A percentile compares a stretch with the other conserved stretches of the same genome.
These are phyloP conservation scores for Drosophila albomicans DNA, from an alignment of 1,140 invertebrate species.

Conservation along the genomic window DNA sequence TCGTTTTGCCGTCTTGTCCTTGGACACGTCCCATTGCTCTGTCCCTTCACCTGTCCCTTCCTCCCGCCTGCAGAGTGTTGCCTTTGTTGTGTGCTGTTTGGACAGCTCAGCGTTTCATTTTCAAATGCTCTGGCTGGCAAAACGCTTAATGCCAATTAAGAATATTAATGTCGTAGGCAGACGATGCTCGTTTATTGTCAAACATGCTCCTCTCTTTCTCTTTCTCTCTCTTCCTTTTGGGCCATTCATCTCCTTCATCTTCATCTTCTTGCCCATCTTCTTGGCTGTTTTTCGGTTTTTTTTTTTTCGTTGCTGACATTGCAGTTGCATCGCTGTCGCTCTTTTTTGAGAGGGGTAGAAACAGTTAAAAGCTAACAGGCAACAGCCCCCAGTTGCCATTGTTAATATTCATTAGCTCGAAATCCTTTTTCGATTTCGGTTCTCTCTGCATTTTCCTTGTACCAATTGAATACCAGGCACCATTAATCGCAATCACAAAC, in stretches of 20 bases:
- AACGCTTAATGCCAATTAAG: slow-evolving; percentile 78
- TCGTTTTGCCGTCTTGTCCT: slow-evolving; percentile 25
- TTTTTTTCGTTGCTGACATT: slow-evolving; percentile 17
- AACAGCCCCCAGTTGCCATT: slow-evolving; percentile 29
- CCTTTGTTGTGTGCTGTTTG: not conserved
- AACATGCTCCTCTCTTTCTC: not conserved
- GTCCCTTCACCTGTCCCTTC: not conserved
- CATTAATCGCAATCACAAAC: slow-evolving; percentile 76
- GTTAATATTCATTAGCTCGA: slow-evolving; percentile 77
- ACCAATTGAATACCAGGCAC: slow-evolving; percentile 38
- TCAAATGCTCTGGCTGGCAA: slow-evolving; percentile 43
- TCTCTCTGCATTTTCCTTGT: slow-evolving; percentile 7
- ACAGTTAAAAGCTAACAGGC: not conserved
- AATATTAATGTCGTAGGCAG: slow-evolving; percentile 78
- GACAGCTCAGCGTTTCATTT: slow-evolving; percentile 31
- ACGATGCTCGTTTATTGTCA: slow-evolving; percentile 48
- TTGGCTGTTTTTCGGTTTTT: slow-evolving; percentile 12
- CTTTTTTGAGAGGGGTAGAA: not conserved
- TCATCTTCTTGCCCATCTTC: not conserved
- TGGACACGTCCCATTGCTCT: not conserved
- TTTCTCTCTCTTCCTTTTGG: too few species aligned
- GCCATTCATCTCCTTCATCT: not conserved
- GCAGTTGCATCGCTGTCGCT: slow-evolving; percentile 11
- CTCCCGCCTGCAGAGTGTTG: too few species aligned
- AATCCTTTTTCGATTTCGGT: slow-evolving; percentile 60